phyloP scores from a whole-genome alignment of 2,113 vertebrate species.

The Reinhardtius hippoglossoides region DNA sequence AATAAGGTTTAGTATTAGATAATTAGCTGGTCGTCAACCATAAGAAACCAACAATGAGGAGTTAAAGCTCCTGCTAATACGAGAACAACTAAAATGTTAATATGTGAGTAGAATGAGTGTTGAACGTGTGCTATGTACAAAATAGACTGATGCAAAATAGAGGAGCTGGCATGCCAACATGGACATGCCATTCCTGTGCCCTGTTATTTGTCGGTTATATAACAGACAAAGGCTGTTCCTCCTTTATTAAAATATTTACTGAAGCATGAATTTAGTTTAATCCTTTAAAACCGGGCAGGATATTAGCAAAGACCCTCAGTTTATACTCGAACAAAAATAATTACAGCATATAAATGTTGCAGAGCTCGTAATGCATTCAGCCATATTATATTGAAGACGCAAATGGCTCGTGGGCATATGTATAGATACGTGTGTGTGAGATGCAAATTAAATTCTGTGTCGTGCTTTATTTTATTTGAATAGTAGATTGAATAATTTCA shows the following conservation, averaged over 20 bases:
- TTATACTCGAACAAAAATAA: neutral
- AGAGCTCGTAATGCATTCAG: constrained; percentile 2
- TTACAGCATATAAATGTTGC: neutral
- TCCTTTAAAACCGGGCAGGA: neutral
- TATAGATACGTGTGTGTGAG: neutral
- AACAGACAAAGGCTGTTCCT: neutral
- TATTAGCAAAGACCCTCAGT: neutral
- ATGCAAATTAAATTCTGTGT: neutral
- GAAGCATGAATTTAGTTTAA: neutral
- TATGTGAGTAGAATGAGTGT: too few relatives aligned
- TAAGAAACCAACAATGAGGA: neutral
- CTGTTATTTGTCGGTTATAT: neutral
- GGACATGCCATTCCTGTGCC: neutral
- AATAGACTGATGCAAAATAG: neutral
- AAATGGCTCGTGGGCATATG: too few relatives aligned
- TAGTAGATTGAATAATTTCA: neutral
- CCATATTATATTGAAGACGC: neutral
- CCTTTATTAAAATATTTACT: neutral
- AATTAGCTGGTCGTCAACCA: neutral
- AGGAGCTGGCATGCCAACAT: neutral
- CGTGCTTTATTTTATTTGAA: neutral
- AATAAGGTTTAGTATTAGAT: neutral
- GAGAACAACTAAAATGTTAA: neutral
- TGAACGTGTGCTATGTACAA: neutral
- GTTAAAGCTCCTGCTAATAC: neutral